phyloP scores from a whole-genome alignment of 2,888 invertebrate species.

The Euspilapteryx auroguttella region DNA sequence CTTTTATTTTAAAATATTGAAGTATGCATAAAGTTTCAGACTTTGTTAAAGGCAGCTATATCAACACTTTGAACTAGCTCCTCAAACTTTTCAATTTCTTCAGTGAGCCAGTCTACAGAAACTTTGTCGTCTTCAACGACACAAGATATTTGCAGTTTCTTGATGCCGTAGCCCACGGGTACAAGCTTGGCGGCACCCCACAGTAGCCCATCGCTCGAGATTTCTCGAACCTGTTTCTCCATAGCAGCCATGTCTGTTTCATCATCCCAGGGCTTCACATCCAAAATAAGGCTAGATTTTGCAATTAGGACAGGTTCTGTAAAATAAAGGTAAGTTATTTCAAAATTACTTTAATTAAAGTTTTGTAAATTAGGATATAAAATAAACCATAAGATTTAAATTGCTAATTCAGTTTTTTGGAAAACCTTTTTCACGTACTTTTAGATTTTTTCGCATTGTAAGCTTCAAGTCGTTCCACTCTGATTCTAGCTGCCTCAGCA shows the following conservation, averaged over 20 bases:
- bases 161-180: slow-evolving; percentile 89
- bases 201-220: slow-evolving; percentile 81
- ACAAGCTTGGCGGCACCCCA: slow-evolving; percentile 95
- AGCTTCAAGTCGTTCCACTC: slow-evolving; percentile 83
- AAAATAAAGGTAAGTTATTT: slow-evolving; percentile 8
- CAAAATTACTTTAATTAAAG: not conserved
- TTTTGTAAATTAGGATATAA: not conserved
- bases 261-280: slow-evolving; percentile 93
- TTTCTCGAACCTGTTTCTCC: slow-evolving; percentile 78
- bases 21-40: slow-evolving; percentile 49
- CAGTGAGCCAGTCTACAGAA: slow-evolving; percentile 83
- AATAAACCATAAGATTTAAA: too few species aligned
- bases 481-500: slow-evolving; percentile 73
- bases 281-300: slow-evolving; percentile 91
- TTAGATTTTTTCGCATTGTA: slow-evolving; percentile 92
- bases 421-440: slow-evolving; percentile 50
- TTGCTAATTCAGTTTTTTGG: slow-evolving; percentile 2
- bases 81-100: slow-evolving; percentile 81
- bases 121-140: slow-evolving; percentile 97
- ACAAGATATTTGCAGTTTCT: slow-evolving; percentile 88
- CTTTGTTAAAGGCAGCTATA: slow-evolving; percentile 94
- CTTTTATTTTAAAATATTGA: slow-evolving; percentile 4
- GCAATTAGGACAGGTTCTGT: slow-evolving; percentile 85
- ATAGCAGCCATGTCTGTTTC: slow-evolving; percentile 89
- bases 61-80: slow-evolving; percentile 90